Evolutionary conservation across 2,113 vertebrate species (phyloP), one percentile per base, ranked within the genome.

Genomic region (Chionis minor): DNA sequence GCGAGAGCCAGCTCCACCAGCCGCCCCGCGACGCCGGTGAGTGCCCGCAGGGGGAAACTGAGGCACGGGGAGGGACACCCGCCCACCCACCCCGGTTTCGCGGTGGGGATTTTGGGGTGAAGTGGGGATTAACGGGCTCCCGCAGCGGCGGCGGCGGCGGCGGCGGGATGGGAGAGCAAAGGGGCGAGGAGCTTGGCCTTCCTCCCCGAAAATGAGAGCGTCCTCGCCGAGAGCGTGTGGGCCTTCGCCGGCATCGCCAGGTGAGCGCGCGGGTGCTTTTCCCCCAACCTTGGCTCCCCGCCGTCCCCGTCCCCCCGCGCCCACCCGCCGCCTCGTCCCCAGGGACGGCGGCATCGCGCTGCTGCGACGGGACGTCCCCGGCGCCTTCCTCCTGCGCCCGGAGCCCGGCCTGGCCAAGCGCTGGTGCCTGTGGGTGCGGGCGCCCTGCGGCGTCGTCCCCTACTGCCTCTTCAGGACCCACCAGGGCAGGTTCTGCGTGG

Each of bases 221-320:
- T 98, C 38, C 96, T 99, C 58, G 98, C 98, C 16, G 98, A 99
- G 73, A 98, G 98, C 3, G 99, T 99, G 59, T 99, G 99, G 99
- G 98, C 98, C 66, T 99, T 99, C 69, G 97, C 98, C 8, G 99
- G 99, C 54, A 98, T 99, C 38, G 94, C 98, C 96, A 98, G 98
- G 99, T 99, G 93, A 96, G 98, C 12, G 8, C 6, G 3, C 0
- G 12, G 8, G 17, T 54, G 8, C 5, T 5, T 28, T 38, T 38
- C 9, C 38, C 38, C 38, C 38, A 38, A 38, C 56, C 35, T 0
- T 26, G 13, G 5, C 38, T 12, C 17, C 42, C 14, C 4, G 1
- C 45, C 14, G 3, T 17, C 2, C 14, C 9, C 18, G 10, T 30
- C 33, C 18, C 9, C 26, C 59, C 1, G 8, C 3, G 0, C 55